Evolutionary conservation across 2,888 invertebrate genomes (phyloP).

Genomic region (Epinotia nisella): DNA sequence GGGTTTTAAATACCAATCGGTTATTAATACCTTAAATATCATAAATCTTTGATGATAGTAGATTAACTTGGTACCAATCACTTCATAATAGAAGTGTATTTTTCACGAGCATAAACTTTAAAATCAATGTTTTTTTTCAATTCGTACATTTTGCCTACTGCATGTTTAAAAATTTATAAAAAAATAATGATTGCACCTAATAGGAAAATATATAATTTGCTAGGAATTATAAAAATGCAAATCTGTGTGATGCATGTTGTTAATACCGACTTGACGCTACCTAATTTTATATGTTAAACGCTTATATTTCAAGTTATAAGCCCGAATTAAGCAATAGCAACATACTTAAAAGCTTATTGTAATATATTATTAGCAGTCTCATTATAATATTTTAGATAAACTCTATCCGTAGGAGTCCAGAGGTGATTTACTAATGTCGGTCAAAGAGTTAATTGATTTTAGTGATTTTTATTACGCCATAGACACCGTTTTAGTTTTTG

Average conservation of each 20-base stretch:
- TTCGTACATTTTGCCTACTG: too few species aligned
- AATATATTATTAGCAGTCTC: constrained; percentile 34
- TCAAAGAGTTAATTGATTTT: constrained; percentile 36
- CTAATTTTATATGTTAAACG: not conserved
- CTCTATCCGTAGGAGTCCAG: constrained; percentile 8
- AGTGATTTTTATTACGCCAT: constrained; percentile 27
- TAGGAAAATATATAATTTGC: too few species aligned
- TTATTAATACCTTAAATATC: too few species aligned
- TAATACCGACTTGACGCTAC: too few species aligned
- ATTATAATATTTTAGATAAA: constrained; percentile 42
- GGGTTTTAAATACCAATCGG: too few species aligned
- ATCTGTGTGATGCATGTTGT: not conserved
- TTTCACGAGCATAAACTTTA: too few species aligned
- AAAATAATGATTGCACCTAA: too few species aligned
- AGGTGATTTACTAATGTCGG: constrained; percentile 34
- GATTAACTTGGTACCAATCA: too few species aligned
- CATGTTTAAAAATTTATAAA: too few species aligned
- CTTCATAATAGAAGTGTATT: too few species aligned
- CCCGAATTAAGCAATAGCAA: constrained; percentile 29
- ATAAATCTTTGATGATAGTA: too few species aligned
- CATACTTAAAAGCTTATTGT: constrained; percentile 31
- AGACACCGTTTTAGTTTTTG: constrained; percentile 15
- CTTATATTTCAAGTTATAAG: not conserved
- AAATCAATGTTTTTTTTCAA: too few species aligned
- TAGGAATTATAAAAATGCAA: not conserved